A percentile compares a stretch with the other conserved stretches of the same genome.
Evolutionary conservation across 2,797 vertebrate genomes (phyloP).

Genomic region (Sebastes diaconus): DNA sequence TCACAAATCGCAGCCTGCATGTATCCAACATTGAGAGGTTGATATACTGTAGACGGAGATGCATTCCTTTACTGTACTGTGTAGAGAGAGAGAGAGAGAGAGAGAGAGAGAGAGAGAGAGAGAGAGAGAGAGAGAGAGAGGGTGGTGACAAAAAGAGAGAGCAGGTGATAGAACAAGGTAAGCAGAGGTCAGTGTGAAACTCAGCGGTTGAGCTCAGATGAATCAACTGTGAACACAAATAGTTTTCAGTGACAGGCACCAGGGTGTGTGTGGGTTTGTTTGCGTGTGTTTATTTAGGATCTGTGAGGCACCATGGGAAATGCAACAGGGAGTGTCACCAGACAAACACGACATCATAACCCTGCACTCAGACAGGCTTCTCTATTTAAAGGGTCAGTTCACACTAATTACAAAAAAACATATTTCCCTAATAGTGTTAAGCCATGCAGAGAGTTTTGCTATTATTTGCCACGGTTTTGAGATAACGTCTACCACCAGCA

Average conservation of each 20-base stretch:
- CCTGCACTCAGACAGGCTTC: background rate
- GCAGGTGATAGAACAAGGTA: background rate
- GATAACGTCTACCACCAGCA: background rate
- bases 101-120: background rate
- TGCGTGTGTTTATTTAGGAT: slow-evolving; percentile 65
- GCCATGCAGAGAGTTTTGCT: background rate
- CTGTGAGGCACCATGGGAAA: slow-evolving; percentile 63
- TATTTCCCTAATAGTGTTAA: slow-evolving; percentile 4
- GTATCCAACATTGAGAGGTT: slow-evolving; percentile 11
- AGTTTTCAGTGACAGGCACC: slow-evolving; percentile 73
- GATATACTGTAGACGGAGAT: slow-evolving; percentile 15
- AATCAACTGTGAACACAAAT: slow-evolving; percentile 76
- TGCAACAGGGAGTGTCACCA: slow-evolving; percentile 61
- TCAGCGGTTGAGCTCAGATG: slow-evolving; percentile 44
- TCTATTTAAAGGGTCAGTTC: slow-evolving; percentile 26
- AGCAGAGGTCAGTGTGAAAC: slow-evolving; percentile 47
- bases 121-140: background rate
- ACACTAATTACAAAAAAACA: slow-evolving; percentile 6
- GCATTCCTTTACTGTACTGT: slow-evolving; percentile 55
- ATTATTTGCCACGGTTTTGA: background rate
- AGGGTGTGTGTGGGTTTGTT: slow-evolving; percentile 67
- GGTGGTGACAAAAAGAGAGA: background rate
- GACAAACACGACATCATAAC: slow-evolving; percentile 47
- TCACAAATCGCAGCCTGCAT: too few relatives aligned
- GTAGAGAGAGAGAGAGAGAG: slow-evolving; percentile 3